phyloP scores from a whole-genome alignment of 2,113 vertebrate genomes.

The Micromys minutus region DNA sequence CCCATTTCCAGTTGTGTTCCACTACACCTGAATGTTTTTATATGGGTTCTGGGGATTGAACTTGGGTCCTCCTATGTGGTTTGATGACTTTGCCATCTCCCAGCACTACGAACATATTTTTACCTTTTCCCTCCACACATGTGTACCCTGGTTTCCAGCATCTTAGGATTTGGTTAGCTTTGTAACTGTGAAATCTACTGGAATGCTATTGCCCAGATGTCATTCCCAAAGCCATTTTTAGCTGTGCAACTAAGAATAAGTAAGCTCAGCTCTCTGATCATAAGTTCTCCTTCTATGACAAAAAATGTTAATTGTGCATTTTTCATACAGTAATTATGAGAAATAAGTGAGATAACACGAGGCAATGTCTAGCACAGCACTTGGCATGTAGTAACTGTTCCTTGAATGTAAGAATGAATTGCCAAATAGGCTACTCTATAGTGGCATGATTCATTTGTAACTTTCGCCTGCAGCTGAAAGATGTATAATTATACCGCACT shows the following conservation, averaged over 20 bases:
- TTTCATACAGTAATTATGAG: neutral
- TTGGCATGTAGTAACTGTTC: constrained; percentile 49
- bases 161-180: neutral
- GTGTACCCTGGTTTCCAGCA: neutral
- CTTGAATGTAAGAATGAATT: constrained; percentile 48
- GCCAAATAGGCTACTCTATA: neutral
- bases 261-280: constrained; percentile 39
- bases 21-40: neutral
- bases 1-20: neutral
- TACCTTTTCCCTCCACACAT: neutral
- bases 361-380: neutral
- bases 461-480: constrained; percentile 54
- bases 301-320: neutral
- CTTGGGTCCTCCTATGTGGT: neutral
- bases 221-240: neutral
- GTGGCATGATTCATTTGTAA: constrained; percentile 51
- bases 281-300: neutral
- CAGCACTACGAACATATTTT: neutral
- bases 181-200: neutral
- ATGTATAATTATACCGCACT: constrained; percentile 45
- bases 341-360: constrained; percentile 21
- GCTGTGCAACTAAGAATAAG: neutral
- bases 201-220: neutral
- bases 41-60: neutral
- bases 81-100: neutral